These are phyloP conservation scores for Spodoptera litura DNA, from an alignment of 1,140 invertebrate species.

Conservation along the genomic window DNA sequence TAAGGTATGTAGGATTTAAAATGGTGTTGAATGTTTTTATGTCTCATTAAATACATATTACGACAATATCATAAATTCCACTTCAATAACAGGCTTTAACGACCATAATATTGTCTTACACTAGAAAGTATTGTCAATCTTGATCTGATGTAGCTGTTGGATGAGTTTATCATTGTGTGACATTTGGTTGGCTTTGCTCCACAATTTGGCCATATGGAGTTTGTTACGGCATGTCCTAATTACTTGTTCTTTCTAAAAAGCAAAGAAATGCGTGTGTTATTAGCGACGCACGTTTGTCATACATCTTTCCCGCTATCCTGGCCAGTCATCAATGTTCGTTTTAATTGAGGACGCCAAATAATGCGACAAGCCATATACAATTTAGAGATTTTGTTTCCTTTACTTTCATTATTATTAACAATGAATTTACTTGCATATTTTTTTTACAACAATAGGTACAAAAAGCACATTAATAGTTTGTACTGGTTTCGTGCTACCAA, in stretches of 20 bases:
- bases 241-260: not conserved
- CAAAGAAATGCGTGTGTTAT: conserved; percentile 1
- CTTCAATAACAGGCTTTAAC: not conserved
- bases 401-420: not conserved
- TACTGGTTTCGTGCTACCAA: too few relatives aligned
- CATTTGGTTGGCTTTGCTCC: not conserved
- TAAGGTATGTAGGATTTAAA: conserved; percentile 86
- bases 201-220: not conserved
- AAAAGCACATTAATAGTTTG: not conserved
- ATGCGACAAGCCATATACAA: not conserved
- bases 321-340: not conserved
- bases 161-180: not conserved
- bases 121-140: not conserved
- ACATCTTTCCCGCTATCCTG: conserved; percentile 22
- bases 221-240: conserved; percentile 11
- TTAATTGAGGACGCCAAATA: not conserved
- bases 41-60: conserved; percentile 15
- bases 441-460: not conserved
- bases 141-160: not conserved
- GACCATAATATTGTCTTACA: not conserved
- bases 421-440: not conserved
- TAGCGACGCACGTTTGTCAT: conserved; percentile 1
- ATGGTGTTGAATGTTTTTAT: conserved; percentile 33
- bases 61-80: conserved; percentile 1
- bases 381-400: not conserved